phyloP scores from a whole-genome alignment of 2,888 invertebrate species.

The Calephelis perditalis region DNA sequence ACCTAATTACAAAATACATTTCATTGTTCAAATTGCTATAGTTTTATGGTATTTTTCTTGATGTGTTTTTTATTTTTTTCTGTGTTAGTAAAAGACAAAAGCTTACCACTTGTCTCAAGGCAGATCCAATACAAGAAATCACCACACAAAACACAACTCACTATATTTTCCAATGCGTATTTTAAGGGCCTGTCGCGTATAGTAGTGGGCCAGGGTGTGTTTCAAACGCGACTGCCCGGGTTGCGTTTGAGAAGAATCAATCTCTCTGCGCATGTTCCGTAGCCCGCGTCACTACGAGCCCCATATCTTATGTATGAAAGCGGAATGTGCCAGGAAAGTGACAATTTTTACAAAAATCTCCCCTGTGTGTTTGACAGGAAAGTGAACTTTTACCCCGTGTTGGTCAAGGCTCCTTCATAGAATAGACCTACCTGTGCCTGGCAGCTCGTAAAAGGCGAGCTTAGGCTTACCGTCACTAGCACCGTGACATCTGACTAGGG shows the following conservation, averaged over 20 bases:
- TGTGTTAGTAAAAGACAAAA: background rate
- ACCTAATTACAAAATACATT: no score
- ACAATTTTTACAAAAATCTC: conserved; percentile 32
- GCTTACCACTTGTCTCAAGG: background rate
- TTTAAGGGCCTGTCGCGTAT: conserved; percentile 6
- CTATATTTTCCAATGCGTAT: conserved; percentile 16
- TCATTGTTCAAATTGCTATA: background rate
- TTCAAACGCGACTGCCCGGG: conserved; percentile 61
- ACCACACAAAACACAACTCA: conserved; percentile 20
- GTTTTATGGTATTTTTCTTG: background rate
- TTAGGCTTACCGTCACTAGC: no score
- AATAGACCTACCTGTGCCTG: background rate
- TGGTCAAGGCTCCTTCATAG: conserved; percentile 21
- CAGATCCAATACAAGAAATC: conserved; percentile 18
- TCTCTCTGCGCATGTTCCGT: conserved; percentile 62
- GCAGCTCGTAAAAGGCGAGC: no score
- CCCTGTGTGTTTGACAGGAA: conserved; percentile 21
- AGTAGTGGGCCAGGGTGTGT: conserved; percentile 35
- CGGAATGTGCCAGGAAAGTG: conserved; percentile 48
- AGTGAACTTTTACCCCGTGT: no score
- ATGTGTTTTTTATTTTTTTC: background rate
- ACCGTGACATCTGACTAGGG: no score
- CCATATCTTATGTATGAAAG: conserved; percentile 75
- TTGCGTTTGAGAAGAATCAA: conserved; percentile 56
- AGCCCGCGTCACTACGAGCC: conserved; percentile 53